A percentile compares a stretch with the other conserved stretches of the same genome.
Evolutionary conservation across 2,797 vertebrate genomes (phyloP).

Genomic region (Podarcis siculus): DNA sequence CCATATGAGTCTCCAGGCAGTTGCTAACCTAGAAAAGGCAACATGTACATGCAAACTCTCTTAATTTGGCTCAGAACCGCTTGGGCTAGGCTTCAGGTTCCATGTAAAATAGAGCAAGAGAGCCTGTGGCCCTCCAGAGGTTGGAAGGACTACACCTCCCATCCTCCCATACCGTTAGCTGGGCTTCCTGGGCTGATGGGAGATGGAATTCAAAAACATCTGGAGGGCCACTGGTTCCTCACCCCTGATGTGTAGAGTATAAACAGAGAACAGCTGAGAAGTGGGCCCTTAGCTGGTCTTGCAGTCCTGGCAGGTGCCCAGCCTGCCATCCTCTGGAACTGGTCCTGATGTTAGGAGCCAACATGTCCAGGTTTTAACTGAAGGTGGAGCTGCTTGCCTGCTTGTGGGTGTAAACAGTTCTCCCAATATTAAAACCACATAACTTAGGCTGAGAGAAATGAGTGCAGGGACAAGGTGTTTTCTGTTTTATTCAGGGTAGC

Average conservation of each 20-base stretch:
- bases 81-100: no score
- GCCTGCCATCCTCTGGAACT: not conserved
- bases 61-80: not conserved
- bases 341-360: not conserved
- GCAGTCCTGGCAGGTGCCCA: not conserved
- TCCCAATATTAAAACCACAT: not conserved
- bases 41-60: not conserved
- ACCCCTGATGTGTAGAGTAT: not conserved
- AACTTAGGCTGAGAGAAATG: no score
- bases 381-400: not conserved
- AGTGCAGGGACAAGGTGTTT: not conserved
- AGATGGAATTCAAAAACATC: no score
- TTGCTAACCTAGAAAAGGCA: not conserved
- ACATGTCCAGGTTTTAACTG: not conserved
- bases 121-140: no score
- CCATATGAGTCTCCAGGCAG: not conserved
- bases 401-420: not conserved
- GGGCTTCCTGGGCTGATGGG: no score
- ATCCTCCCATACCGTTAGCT: no score
- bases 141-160: no score
- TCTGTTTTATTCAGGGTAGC: not conserved
- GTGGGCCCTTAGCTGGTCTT: not conserved
- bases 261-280: not conserved
- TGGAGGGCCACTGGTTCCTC: no score
- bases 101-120: no score